Evolutionary conservation across 1,140 invertebrate genomes (phyloP).

Genomic region (Ganaspis sp.): DNA sequence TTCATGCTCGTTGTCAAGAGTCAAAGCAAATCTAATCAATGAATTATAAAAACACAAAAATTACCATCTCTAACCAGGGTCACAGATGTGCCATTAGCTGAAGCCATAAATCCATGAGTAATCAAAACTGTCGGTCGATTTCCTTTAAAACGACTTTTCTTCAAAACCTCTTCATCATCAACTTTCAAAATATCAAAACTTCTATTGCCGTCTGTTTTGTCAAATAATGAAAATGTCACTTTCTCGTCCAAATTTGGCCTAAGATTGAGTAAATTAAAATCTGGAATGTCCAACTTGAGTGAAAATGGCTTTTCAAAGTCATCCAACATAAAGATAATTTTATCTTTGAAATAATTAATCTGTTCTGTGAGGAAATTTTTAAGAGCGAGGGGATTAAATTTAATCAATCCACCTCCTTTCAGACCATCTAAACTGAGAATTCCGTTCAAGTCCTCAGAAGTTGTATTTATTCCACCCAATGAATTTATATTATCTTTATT

Average conservation of each 20-base stretch:
- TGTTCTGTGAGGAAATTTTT: not conserved
- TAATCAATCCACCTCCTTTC: not conserved
- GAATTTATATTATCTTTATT: not conserved
- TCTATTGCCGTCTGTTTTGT: not conserved
- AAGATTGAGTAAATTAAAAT: not conserved
- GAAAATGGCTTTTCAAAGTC: not conserved
- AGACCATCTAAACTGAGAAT: not conserved
- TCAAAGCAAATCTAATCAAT: no score
- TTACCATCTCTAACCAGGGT: slow-evolving; percentile 6
- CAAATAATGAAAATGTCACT: slow-evolving; percentile 7
- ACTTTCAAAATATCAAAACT: slow-evolving; percentile 7
- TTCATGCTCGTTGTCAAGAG: no score
- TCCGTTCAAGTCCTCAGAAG: not conserved
- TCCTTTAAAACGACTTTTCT: not conserved
- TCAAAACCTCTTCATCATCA: not conserved
- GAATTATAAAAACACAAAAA: no score
- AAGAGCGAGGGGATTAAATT: not conserved
- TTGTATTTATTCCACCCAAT: not conserved
- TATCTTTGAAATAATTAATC: slow-evolving; percentile 2
- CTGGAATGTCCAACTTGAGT: slow-evolving; percentile 6
- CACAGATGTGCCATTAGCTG: slow-evolving; percentile 1
- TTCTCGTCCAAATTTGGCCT: not conserved
- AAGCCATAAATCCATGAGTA: slow-evolving; percentile 19
- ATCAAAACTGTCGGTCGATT: not conserved
- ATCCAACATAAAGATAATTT: not conserved